These are phyloP conservation scores for Tylochromis polylepis DNA, from an alignment of 2,113 vertebrate genomes.

Conservation along the genomic window DNA sequence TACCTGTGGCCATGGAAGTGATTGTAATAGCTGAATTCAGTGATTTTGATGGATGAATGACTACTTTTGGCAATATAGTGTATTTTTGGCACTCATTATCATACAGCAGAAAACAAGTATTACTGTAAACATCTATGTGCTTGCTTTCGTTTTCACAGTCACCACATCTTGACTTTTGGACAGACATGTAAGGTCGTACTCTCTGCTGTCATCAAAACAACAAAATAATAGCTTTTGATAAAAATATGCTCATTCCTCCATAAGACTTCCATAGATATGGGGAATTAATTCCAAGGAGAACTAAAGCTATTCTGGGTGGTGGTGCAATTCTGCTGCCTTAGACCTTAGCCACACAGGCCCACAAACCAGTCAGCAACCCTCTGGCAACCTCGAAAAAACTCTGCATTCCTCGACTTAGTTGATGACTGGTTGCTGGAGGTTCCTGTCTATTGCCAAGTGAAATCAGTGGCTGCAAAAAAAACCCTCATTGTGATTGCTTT, in stretches of 20 bases:
- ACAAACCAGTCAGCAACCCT: neutral
- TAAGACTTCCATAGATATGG: neutral
- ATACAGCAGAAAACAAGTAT: neutral
- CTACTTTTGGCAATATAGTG: neutral
- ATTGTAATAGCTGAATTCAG: neutral
- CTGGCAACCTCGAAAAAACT: neutral
- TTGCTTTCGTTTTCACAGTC: neutral
- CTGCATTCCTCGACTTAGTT: neutral
- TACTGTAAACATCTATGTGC: neutral
- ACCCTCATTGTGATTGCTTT: neutral
- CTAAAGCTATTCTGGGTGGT: neutral
- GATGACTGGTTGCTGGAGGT: neutral
- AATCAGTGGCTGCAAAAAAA: neutral
- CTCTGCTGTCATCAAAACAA: neutral
- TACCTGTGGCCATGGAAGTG: neutral
- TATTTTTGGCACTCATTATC: neutral
- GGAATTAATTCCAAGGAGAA: neutral
- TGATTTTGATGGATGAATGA: neutral
- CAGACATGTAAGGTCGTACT: neutral
- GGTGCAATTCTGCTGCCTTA: neutral
- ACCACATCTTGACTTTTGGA: neutral
- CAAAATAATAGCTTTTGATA: neutral
- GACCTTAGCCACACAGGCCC: neutral
- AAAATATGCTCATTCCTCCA: neutral
- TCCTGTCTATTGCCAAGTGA: neutral